phyloP scores from a whole-genome alignment of 2,113 vertebrate species.

The Daubentonia madagascariensis region DNA sequence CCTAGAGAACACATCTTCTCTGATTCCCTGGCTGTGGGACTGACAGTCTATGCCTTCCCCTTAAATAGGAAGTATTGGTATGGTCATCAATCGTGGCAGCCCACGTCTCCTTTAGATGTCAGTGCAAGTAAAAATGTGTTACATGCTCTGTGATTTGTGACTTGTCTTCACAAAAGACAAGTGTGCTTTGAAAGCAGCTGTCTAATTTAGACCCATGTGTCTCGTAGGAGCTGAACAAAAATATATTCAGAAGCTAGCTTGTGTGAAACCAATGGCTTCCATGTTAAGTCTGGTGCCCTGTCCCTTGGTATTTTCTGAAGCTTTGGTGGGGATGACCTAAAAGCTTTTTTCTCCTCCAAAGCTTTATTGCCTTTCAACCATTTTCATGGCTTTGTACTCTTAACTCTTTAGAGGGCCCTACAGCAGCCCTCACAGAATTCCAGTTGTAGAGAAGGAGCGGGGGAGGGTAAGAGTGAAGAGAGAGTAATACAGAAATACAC shows the following conservation, averaged over 20 bases:
- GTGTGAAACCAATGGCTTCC: neutral
- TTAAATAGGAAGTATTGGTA: neutral
- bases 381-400: neutral
- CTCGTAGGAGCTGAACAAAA: neutral
- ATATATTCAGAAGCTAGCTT: slow-evolving; percentile 7
- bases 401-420: neutral
- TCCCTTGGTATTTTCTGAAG: slow-evolving; percentile 5
- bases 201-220: neutral
- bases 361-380: slow-evolving; percentile 15
- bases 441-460: neutral
- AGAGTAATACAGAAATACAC: slow-evolving; percentile 2
- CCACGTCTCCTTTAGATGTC: neutral
- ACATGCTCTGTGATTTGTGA: neutral
- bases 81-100: slow-evolving; percentile 6
- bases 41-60: neutral
- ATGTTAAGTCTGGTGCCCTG: neutral
- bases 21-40: neutral
- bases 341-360: slow-evolving; percentile 10
- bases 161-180: neutral
- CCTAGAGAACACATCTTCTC: neutral
- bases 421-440: neutral
- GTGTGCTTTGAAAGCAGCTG: neutral
- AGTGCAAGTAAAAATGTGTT: slow-evolving; percentile 4
- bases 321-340: neutral
- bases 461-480: neutral